Evolutionary conservation across 1,140 invertebrate genomes (phyloP), one percentile per base, ranked within the genome.

Genomic region (Trichonephila clavata): DNA sequence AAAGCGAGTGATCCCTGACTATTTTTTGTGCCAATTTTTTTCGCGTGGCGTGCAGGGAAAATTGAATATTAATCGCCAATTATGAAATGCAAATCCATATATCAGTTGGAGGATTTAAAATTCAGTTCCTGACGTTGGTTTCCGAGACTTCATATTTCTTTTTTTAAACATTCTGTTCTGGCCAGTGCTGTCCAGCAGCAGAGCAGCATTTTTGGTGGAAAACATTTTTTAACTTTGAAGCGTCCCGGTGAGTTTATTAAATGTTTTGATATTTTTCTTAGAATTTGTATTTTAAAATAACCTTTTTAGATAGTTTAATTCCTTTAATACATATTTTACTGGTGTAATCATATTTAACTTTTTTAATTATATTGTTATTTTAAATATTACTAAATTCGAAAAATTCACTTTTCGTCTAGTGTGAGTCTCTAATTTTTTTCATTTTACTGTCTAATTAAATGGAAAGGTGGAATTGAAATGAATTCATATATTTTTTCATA

Each of bases 51-150:
- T 39, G 27, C 27, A 27, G 71, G 71, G 14, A 20, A 77, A 16
- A 32, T 39, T 77, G 32, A 77, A 63, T 68, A n/a, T 21, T 14
- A 43, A 87, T 87, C 60, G 39, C 21, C 27, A 60, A 86, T 86
- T 86, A 71, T 68, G 63, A 43, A 63, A 65, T 88, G 86, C n/a
- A 90, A 90, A 90, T 80, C 20, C 20, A 80, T 50, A 60, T 32
- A 27, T 43, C 18, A 32, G 18, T 5, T 16, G 21, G 8, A 60
- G 43, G 65, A 43, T 43, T 80, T 68, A 65, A 43, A 80, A 27
- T 68, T 32, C 13, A 59, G 80, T 10, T 68, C 43, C 39, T 90
- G 88, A 90, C 24, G 65, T 59, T 14, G 68, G 39, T 57, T 71
- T 27, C 81, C 14, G 14, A 18, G 24, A 39, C 16, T 77, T 77